phyloP scores from a whole-genome alignment of 1,140 invertebrate genomes.

The Zaprionus gabonicus region DNA sequence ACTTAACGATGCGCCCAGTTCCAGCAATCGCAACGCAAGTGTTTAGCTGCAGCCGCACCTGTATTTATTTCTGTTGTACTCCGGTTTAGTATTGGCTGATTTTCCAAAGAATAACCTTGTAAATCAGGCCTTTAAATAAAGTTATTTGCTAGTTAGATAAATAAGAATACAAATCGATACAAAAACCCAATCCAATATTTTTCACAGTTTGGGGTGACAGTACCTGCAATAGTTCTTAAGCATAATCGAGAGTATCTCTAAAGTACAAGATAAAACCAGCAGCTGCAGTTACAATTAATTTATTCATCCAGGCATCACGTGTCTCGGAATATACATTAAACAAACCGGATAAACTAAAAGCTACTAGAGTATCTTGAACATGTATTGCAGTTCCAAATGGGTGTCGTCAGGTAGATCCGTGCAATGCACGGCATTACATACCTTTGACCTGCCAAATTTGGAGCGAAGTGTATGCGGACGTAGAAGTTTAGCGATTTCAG shows the following conservation, averaged over 20 bases:
- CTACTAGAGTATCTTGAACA: conserved; percentile 89
- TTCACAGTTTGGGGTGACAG: too few species aligned
- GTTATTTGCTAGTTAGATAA: neutral
- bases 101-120: neutral
- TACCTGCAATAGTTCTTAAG: neutral
- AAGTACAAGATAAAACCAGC: neutral
- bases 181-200: neutral
- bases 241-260: neutral
- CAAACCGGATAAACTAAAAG: conserved; percentile 16
- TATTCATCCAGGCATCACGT: conserved; percentile 42
- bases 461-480: conserved; percentile 93
- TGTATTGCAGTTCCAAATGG: conserved; percentile 92
- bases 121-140: neutral
- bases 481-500: conserved; percentile 93
- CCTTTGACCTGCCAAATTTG: conserved; percentile 92
- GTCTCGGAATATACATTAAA: conserved; percentile 22
- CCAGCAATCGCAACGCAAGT: conserved; percentile 51
- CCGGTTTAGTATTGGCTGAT: conserved; percentile 11
- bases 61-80: neutral
- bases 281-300: conserved; percentile 60
- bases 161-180: conserved; percentile 5
- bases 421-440: conserved; percentile 96
- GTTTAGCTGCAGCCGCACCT: conserved; percentile 35
- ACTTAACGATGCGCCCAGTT: conserved; percentile 37
- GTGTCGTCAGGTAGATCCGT: conserved; percentile 96